These are phyloP conservation scores for Lypha dubia DNA, from an alignment of 2,888 invertebrate genomes.

Conservation along the genomic window DNA sequence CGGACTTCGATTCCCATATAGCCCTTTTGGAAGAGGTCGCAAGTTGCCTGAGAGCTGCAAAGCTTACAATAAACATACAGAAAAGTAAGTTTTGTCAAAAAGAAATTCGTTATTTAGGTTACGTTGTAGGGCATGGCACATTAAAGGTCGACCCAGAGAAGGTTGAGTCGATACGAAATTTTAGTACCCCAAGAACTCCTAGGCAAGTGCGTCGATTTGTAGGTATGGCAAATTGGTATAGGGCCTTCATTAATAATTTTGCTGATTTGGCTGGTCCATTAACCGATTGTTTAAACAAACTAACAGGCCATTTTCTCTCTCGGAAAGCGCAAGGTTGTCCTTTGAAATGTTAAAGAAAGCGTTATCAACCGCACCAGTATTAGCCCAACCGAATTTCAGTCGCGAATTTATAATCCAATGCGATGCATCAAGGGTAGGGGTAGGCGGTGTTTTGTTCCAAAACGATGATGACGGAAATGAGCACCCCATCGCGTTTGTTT, in stretches of 20 bases:
- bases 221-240: too few relatives aligned
- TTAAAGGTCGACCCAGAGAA: too few relatives aligned
- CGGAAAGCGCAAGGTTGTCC: not conserved
- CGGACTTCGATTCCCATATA: not conserved
- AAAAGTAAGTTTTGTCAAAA: not conserved
- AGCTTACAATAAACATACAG: not conserved
- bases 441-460: constrained; percentile 1
- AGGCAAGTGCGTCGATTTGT: too few relatives aligned
- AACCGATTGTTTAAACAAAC: not conserved
- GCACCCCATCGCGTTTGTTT: constrained; percentile 21
- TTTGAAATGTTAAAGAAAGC: not conserved
- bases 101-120: too few relatives aligned
- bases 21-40: not conserved
- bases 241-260: too few relatives aligned
- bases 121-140: too few relatives aligned
- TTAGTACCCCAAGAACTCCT: too few relatives aligned
- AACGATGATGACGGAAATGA: constrained; percentile 1
- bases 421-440: not conserved
- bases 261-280: not conserved
- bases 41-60: not conserved
- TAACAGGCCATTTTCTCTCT: not conserved
- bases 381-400: not conserved
- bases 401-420: not conserved
- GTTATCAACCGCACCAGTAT: not conserved
- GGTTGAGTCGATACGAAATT: too few relatives aligned